Evolutionary conservation across 2,888 invertebrate genomes (phyloP), one percentile per base, ranked within the genome.

Genomic region (Drosophila pegasa): DNA sequence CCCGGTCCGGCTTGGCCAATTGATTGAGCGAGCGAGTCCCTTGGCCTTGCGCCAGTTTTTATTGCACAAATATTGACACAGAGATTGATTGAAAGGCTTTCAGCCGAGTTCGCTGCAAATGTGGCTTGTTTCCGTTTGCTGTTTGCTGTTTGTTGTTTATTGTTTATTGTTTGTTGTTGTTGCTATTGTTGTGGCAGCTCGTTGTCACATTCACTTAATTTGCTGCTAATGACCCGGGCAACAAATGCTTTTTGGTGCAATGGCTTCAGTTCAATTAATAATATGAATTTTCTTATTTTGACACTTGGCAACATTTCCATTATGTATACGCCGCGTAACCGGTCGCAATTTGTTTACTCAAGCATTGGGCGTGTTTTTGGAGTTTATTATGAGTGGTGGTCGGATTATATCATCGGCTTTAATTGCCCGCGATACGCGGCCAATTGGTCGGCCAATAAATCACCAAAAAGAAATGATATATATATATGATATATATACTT

Each of bases 151-250:
- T 47, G 31, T 27, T 43, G 10, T 22, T 35, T 54, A 55, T 37
- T 45, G 48, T 9, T n/a, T 14, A 1, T 40, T 40, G 20, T 40
- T 40, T 55, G 27, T 35, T 22, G 55, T 10, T 62, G 20, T 29
- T 20, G 45, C 18, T 38, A 45, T 33, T 58, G 40, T 25, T 57
- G 12, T 31, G 38, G 27, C 22, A 57, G 48, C 18, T 55, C 58
- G 52, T 71, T 75, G 72, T 64, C 75, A 62, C 66, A 73, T 56
- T 66, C 76, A 67, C 58, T 69, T 55, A 80, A 80, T 79, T 72
- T 70, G 68, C 80, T 81, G 84, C 84, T 82, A 82, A 82, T 80
- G 78, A 84, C 74, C 77, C 66, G 69, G 69, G 50, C 75, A 68
- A 57, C 43, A 59, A 63, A 37, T 45, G 58, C 56, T 64, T 61